Percentiles rank a stretch among this genome's conserved stretches.
These are phyloP conservation scores for Gymnopithys bicolor DNA, from an alignment of 2,797 vertebrate genomes.

Conservation along the genomic window DNA sequence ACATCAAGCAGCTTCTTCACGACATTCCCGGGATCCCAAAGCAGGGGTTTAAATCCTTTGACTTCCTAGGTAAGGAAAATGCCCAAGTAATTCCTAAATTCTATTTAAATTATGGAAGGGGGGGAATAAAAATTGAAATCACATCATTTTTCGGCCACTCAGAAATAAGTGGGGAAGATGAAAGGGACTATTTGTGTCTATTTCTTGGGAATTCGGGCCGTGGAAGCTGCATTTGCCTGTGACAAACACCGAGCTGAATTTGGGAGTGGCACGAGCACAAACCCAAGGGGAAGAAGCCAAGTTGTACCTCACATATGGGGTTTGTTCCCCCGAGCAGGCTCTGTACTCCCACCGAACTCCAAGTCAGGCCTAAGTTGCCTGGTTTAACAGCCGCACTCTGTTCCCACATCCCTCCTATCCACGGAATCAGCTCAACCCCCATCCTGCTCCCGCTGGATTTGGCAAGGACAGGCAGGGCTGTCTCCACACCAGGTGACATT, in stretches of 20 bases:
- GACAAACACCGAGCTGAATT: not conserved
- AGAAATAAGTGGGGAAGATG: accelerated
- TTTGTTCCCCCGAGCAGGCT: not conserved
- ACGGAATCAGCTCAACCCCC: not conserved
- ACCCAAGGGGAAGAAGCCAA: not conserved
- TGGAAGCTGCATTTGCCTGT: not conserved
- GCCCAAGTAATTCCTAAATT: not conserved
- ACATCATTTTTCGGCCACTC: not conserved
- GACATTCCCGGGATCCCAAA: constrained; percentile 20
- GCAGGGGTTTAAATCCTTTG: not conserved
- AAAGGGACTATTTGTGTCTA: not conserved
- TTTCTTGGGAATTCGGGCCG: not conserved
- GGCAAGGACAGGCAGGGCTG: not conserved
- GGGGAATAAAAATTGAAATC: not conserved
- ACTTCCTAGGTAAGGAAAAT: constrained; percentile 29
- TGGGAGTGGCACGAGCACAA: not conserved
- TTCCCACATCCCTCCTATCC: not conserved
- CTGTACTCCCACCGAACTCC: not conserved
- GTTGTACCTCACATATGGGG: not conserved
- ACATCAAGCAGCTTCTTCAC: constrained; percentile 22
- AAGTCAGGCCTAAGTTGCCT: not conserved
- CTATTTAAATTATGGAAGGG: not conserved
- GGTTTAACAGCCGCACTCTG: not conserved
- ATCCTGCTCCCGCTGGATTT: not conserved
- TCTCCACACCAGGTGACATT: not conserved